Evolutionary conservation across 2,888 invertebrate genomes (phyloP).

Genomic region (Phyto melanocephala): DNA sequence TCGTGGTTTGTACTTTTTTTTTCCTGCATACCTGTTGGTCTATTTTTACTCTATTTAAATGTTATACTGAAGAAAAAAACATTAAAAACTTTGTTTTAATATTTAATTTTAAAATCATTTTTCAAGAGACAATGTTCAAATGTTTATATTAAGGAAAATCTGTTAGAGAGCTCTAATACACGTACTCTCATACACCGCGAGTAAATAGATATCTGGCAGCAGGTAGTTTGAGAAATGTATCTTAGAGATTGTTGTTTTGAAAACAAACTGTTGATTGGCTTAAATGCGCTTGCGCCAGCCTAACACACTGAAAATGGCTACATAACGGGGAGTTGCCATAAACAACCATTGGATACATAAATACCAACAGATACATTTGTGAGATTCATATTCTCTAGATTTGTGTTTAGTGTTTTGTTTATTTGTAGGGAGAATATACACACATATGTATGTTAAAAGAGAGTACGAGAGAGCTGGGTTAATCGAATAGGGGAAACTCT

Average conservation of each 20-base stretch:
- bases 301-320: constrained; percentile 77
- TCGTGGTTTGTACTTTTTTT: not conserved
- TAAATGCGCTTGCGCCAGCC: constrained; percentile 78
- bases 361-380: constrained; percentile 42
- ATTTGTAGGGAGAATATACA: constrained; percentile 1
- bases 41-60: constrained; percentile 37
- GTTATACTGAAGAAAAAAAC: constrained; percentile 24
- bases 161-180: no score
- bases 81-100: constrained; percentile 22
- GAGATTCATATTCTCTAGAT: constrained; percentile 18
- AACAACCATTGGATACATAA: constrained; percentile 71
- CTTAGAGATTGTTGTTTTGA: constrained; percentile 39
- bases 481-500: constrained; percentile 34
- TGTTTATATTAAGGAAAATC: not conserved
- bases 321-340: constrained; percentile 76
- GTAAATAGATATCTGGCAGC: not conserved
- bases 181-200: not conserved
- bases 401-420: not conserved
- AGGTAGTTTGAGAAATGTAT: constrained; percentile 26
- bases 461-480: constrained; percentile 12
- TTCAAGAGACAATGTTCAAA: not conserved
- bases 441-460: no score
- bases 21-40: constrained; percentile 56
- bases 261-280: constrained; percentile 78
- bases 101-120: not conserved